phyloP scores from a whole-genome alignment of 2,797 vertebrate species.

The Malacoctenus gilli region DNA sequence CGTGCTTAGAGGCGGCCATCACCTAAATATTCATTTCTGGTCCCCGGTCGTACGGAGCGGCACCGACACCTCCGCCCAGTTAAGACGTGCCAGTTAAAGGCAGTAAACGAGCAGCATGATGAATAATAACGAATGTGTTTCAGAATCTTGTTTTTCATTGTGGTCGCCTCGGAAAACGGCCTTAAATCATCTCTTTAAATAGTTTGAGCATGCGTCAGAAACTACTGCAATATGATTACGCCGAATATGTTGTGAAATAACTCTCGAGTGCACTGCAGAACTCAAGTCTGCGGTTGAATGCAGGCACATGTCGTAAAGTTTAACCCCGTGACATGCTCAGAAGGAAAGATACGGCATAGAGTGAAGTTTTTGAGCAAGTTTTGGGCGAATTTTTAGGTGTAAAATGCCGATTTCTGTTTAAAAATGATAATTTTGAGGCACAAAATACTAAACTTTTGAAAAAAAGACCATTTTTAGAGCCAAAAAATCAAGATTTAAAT shows the following conservation, averaged over 20 bases:
- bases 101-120: not conserved
- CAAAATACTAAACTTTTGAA: too few relatives aligned
- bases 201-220: not conserved
- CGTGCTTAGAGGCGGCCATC: not conserved
- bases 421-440: too few relatives aligned
- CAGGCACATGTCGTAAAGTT: constrained; percentile 1
- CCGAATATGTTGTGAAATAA: not conserved
- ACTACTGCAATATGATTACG: not conserved
- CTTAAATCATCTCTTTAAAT: not conserved
- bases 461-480: too few relatives aligned
- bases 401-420: too few relatives aligned
- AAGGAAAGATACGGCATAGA: too few relatives aligned
- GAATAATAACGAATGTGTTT: not conserved
- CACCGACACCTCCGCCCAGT: not conserved
- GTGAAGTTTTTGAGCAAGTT: too few relatives aligned
- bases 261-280: not conserved
- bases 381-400: too few relatives aligned
- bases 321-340: too few relatives aligned
- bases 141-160: not conserved
- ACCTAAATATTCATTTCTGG: not conserved
- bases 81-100: not conserved
- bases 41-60: not conserved
- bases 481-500: too few relatives aligned
- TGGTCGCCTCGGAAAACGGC: not conserved
- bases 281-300: too few relatives aligned